A percentile compares a stretch with the other conserved stretches of the same genome.
Conservation (phyloP, 2,797 vertebrate species). For the Macrochelys suwanniensis region DNA sequence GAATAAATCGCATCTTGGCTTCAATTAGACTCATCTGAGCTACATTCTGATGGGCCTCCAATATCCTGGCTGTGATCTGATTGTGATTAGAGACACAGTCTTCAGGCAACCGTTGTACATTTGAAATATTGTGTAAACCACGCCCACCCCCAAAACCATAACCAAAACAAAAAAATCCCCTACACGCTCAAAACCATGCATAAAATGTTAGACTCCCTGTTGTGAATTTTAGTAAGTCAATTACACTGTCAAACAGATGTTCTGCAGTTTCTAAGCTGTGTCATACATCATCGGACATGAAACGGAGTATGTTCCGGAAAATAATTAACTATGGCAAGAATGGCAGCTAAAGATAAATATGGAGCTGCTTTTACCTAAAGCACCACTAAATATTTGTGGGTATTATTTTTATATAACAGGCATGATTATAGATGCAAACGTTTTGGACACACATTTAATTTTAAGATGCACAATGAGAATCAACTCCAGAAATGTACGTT, state of each 20-base stretch:
- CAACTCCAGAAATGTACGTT: not conserved
- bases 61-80: constrained; percentile 95
- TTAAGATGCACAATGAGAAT: not conserved
- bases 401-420: not conserved
- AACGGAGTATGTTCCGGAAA: not conserved
- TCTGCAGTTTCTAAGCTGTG: not conserved
- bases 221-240: not conserved
- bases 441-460: not conserved
- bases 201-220: not conserved
- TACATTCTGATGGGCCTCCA: constrained; percentile 98
- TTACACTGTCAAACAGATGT: rapidly evolving
- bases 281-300: not conserved
- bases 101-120: not conserved
- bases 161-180: not conserved
- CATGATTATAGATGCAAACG: not conserved
- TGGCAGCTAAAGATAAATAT: too few relatives aligned
- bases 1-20: constrained; percentile 98
- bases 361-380: not conserved
- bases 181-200: not conserved
- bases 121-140: not conserved
- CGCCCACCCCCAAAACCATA: too few relatives aligned
- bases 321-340: too few relatives aligned
- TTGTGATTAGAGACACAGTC: constrained; percentile 54
- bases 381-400: not conserved
- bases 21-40: constrained; percentile 99